phyloP scores from a whole-genome alignment of 2,888 invertebrate species.

The Sesia apiformis region DNA sequence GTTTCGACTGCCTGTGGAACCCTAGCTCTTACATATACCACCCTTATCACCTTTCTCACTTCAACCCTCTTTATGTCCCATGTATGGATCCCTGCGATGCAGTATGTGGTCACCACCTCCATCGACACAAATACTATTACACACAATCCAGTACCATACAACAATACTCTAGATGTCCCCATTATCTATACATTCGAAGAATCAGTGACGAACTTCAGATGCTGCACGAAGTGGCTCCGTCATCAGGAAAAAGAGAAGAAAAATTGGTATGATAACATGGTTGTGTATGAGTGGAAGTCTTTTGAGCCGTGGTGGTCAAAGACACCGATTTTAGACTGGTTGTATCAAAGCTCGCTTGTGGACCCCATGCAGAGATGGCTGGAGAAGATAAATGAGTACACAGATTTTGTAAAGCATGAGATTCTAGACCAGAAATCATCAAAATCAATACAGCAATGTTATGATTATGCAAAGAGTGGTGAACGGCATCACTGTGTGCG shows the following conservation, averaged over 20 bases:
- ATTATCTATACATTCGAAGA: conserved; percentile 8
- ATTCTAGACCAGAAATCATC: background rate
- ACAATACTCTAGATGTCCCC: conserved; percentile 4
- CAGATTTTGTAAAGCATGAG: conserved; percentile 18
- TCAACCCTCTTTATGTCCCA: conserved; percentile 56
- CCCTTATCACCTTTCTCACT: conserved; percentile 74
- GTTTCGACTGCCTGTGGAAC: conserved; percentile 64
- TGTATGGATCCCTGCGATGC: conserved; percentile 10
- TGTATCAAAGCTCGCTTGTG: conserved; percentile 48
- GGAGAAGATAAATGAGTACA: conserved; percentile 36
- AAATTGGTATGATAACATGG: conserved; percentile 26
- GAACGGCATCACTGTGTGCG: conserved; percentile 22
- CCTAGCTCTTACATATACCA: conserved; percentile 76
- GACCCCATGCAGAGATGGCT: conserved; percentile 56
- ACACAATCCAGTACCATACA: background rate
- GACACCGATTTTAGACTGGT: conserved; percentile 40
- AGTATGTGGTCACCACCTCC: conserved; percentile 17
- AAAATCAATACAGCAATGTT: background rate
- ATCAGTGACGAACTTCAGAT: conserved; percentile 18
- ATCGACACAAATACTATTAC: background rate
- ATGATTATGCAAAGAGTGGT: background rate
- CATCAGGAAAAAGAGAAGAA: conserved; percentile 22
- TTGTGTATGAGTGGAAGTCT: conserved; percentile 28
- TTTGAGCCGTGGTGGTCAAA: conserved; percentile 44
- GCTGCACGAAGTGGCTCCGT: conserved; percentile 43